Evolutionary conservation across 2,797 vertebrate genomes (phyloP).

Genomic region (Ptychadena robeensis): DNA sequence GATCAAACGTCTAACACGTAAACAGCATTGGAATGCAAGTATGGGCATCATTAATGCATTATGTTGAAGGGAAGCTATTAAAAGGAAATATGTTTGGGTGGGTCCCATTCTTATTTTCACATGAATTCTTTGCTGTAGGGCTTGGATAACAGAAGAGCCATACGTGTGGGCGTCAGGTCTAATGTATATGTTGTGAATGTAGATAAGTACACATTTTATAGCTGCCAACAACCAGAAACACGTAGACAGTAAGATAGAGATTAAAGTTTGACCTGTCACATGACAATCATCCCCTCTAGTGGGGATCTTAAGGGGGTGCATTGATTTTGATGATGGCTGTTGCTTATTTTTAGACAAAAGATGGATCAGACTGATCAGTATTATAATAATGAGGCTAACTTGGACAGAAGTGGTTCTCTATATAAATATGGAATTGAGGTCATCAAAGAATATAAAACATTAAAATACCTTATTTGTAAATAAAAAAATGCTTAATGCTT

Average conservation of each 20-base stretch:
- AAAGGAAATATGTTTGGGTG: slow-evolving; percentile 53
- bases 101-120: slow-evolving; percentile 38
- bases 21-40: slow-evolving; percentile 19
- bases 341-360: neutral
- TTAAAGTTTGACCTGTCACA: neutral
- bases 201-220: slow-evolving; percentile 12
- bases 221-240: slow-evolving; percentile 10
- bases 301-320: too few species aligned
- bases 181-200: slow-evolving; percentile 29
- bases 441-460: too few species aligned
- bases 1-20: neutral
- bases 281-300: too few species aligned
- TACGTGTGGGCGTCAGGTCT: slow-evolving; percentile 42
- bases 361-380: too few species aligned
- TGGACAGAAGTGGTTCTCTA: too few species aligned
- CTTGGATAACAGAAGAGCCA: slow-evolving; percentile 24
- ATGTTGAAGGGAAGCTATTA: slow-evolving; percentile 28
- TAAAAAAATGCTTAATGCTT: too few species aligned
- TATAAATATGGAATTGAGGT: too few species aligned
- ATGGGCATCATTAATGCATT: slow-evolving; percentile 43
- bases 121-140: slow-evolving; percentile 51
- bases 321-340: neutral
- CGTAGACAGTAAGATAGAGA: neutral
- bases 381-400: too few species aligned
- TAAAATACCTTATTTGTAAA: too few species aligned